Conservation (phyloP, 2,113 vertebrate genomes). For the Eulemur macaco region DNA sequence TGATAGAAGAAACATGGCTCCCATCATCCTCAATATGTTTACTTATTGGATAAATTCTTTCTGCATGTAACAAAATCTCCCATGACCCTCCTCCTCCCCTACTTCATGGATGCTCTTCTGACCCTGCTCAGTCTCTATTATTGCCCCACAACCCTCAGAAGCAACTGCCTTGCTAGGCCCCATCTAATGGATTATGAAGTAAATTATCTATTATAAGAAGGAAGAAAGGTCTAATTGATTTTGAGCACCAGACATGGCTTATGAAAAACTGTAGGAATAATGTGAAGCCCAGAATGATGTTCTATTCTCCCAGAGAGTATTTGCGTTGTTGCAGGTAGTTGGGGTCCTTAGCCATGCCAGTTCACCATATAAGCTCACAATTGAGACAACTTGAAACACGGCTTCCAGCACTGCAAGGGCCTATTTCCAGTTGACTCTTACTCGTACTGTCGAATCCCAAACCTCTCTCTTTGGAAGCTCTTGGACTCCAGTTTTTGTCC, state of each 20-base stretch:
- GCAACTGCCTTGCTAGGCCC: neutral
- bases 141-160: neutral
- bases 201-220: neutral
- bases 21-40: neutral
- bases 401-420: neutral
- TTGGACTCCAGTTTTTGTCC: neutral
- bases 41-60: neutral
- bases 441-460: neutral
- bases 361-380: neutral
- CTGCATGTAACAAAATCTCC: neutral
- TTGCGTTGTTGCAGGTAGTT: neutral
- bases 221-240: neutral
- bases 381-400: neutral
- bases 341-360: neutral
- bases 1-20: neutral
- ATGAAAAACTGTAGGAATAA: neutral
- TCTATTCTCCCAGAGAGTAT: neutral
- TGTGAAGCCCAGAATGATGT: neutral
- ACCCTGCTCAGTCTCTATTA: neutral
- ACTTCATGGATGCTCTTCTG: neutral
- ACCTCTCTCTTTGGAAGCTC: neutral
- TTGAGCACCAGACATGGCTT: neutral
- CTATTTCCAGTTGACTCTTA: neutral
- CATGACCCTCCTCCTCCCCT: neutral
- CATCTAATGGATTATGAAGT: neutral